Evolutionary conservation across 2,113 vertebrate genomes (phyloP), one percentile per base, ranked within the genome.

Genomic region (Callorhinus ursinus): DNA sequence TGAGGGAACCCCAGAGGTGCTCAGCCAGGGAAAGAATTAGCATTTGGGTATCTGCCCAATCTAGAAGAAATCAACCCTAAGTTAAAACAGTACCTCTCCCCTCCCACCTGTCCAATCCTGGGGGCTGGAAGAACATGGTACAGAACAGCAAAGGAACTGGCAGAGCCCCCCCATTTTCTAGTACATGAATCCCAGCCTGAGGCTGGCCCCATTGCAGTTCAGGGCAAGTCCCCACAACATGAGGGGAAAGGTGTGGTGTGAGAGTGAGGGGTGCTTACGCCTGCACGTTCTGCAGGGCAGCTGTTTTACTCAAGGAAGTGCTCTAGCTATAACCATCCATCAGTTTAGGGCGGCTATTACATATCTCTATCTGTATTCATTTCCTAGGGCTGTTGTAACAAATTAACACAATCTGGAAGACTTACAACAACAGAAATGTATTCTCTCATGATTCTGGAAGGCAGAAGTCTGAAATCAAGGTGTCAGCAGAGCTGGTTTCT

Each of bases 341-440:
- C 33, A 33, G n/a, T 74, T 89, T 57, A 39, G 67, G 33, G 14
- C 15, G 36, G 26, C 21, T 69, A 19, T 55, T 16, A 36, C 0
- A 2, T 31, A 12, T 28, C 55, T 39, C 4, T 1, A 9, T 31
- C 49, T 39, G 1, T 21, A 2, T 22, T 42, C 0, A 36, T 26
- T 82, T 82, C 28, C 31, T 51, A 4, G 0, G 33, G 24, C 49
- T 69, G 81, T 16, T 13, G 0, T 31, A 61, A 80, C 39, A 67
- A 79, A 59, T 26, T 24, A 26, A 31, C 42, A 42, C 46, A 57
- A 49, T 71, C n/a, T 36, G 9, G 46, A 53, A 51, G 55, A 57
- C 82, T 69, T 80, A 55, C 46, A 71, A 71, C 21, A 80, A 4
- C 18, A 57, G 31, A 80, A 59, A 81, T 90, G 2, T 63, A 22